These are phyloP conservation scores for Chalcis sispes DNA, from an alignment of 2,888 invertebrate genomes.

Conservation along the genomic window DNA sequence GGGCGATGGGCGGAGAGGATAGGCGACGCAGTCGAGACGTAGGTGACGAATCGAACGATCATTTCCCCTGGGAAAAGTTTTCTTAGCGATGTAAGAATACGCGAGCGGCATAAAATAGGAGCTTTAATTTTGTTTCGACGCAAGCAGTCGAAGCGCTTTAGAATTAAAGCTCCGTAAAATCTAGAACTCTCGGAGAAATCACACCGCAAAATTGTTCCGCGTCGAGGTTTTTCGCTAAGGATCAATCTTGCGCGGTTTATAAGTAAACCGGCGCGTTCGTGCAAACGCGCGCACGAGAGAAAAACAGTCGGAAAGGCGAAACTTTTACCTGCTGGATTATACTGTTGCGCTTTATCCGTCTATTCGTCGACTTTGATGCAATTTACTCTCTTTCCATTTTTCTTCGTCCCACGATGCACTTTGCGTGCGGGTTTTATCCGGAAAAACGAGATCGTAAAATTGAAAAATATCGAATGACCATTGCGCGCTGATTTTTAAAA, in stretches of 20 bases:
- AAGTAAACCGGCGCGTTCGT: constrained; percentile 58
- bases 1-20: too few relatives aligned
- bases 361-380: not conserved
- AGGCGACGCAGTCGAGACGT: constrained; percentile 50
- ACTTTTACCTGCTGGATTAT: constrained; percentile 52
- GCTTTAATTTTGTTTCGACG: too few relatives aligned
- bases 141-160: too few relatives aligned
- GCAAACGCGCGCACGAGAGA: constrained; percentile 42
- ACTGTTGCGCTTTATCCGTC: constrained; percentile 36
- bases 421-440: constrained; percentile 12
- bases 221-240: too few relatives aligned
- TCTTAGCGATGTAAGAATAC: too few relatives aligned
- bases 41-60: constrained; percentile 58
- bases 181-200: constrained; percentile 53
- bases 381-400: not conserved
- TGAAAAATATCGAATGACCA: constrained; percentile 48
- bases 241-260: too few relatives aligned
- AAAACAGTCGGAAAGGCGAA: constrained; percentile 29
- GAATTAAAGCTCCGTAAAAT: too few relatives aligned
- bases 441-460: constrained; percentile 51
- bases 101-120: too few relatives aligned
- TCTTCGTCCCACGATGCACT: not conserved
- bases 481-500: constrained; percentile 11
- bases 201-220: too few relatives aligned
- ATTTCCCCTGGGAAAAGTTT: constrained; percentile 54